Conservation (phyloP, 2,113 vertebrate genomes). For the Leptobrachium leishanense region DNA sequence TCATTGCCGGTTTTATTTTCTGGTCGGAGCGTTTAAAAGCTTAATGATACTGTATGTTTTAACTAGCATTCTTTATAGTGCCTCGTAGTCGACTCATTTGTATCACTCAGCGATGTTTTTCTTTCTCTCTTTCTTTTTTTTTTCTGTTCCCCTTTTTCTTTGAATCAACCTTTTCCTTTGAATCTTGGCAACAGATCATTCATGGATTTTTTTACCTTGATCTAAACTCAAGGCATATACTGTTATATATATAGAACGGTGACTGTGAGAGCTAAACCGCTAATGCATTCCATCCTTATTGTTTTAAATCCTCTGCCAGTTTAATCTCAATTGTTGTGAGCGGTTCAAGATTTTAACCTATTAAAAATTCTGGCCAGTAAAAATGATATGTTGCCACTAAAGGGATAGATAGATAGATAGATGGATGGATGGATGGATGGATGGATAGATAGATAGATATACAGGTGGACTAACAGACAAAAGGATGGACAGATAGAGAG, state of each 20-base stretch:
- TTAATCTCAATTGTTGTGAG: not conserved
- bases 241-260: conserved; percentile 2
- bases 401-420: too few relatives aligned
- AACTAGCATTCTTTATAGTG: conserved; percentile 65
- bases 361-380: too few relatives aligned
- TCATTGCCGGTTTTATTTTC: conserved; percentile 71
- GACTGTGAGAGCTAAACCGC: not conserved
- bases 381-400: too few relatives aligned
- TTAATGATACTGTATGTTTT: conserved; percentile 75
- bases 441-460: too few relatives aligned
- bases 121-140: conserved; percentile 21
- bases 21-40: conserved; percentile 70
- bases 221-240: conserved; percentile 51
- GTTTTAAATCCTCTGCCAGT: conserved; percentile 1
- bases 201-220: conserved; percentile 68
- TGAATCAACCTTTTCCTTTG: conserved; percentile 68
- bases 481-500: too few relatives aligned
- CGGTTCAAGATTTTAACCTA: too few relatives aligned
- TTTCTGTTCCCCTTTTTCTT: conserved; percentile 9
- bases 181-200: conserved; percentile 69
- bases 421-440: too few relatives aligned
- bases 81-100: conserved; percentile 75
- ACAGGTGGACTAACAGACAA: too few relatives aligned
- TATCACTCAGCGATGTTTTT: conserved; percentile 73
- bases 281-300: not conserved